Evolutionary conservation across 1,140 invertebrate genomes (phyloP).

Genomic region (Marisa cornuarietis): DNA sequence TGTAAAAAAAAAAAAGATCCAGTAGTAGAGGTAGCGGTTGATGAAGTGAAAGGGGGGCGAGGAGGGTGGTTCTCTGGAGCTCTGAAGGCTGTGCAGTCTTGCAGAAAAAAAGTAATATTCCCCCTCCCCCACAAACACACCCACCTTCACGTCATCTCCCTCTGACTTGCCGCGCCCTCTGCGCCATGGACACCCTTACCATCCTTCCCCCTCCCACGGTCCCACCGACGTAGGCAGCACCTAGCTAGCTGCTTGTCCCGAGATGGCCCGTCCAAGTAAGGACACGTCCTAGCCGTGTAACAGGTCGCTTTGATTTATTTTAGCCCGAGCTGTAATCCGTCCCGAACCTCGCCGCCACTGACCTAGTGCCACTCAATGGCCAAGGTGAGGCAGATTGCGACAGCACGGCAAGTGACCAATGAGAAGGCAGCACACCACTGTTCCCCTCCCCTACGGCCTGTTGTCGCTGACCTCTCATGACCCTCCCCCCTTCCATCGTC

Average conservation of each 20-base stretch:
- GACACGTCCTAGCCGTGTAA: no score
- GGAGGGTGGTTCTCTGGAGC: no score
- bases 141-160: background rate
- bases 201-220: background rate
- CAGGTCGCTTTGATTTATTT: no score
- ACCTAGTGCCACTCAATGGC: slow-evolving; percentile 17
- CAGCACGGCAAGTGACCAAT: slow-evolving; percentile 20
- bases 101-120: no score
- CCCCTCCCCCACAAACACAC: background rate
- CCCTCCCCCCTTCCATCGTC: background rate
- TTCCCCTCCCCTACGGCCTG: background rate
- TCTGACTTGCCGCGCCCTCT: background rate
- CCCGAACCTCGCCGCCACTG: slow-evolving; percentile 2
- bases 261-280: no score
- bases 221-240: background rate
- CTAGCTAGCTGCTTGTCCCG: background rate
- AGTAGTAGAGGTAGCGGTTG: no score
- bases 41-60: no score
- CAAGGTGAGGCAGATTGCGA: slow-evolving; percentile 3
- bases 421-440: slow-evolving; percentile 5
- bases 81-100: no score
- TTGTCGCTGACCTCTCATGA: background rate
- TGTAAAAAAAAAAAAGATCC: no score
- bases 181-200: background rate
- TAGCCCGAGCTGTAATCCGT: background rate